These are phyloP conservation scores for Cheilosia urbana DNA, from an alignment of 2,888 invertebrate genomes.

Conservation along the genomic window DNA sequence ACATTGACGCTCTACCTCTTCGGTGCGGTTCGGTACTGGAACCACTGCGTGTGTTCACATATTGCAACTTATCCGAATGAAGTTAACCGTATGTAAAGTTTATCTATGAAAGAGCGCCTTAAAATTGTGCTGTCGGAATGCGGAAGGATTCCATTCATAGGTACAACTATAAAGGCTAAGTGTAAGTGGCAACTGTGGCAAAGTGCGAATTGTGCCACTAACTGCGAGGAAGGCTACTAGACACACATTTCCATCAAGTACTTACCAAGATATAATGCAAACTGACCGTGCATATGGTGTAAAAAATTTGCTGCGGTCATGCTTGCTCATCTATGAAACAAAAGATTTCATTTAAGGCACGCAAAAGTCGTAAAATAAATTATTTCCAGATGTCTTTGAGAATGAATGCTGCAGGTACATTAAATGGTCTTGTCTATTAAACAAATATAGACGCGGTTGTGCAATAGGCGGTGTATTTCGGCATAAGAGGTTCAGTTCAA, in stretches of 20 bases:
- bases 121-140: slow-evolving; percentile 47
- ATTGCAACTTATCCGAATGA: slow-evolving; percentile 29
- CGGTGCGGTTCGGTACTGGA: not conserved
- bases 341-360: slow-evolving; percentile 32
- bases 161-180: not conserved
- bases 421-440: too few relatives aligned
- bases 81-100: slow-evolving; percentile 39
- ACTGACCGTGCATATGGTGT: slow-evolving; percentile 51
- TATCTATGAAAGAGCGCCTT: slow-evolving; percentile 37
- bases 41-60: slow-evolving; percentile 43
- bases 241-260: slow-evolving; percentile 1
- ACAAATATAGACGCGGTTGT: too few relatives aligned
- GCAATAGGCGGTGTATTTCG: not conserved
- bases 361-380: slow-evolving; percentile 13
- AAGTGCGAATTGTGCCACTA: slow-evolving; percentile 46
- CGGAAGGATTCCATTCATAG: slow-evolving; percentile 58
- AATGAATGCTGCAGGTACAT: too few relatives aligned
- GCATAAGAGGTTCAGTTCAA: not conserved
- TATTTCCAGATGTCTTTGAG: too few relatives aligned
- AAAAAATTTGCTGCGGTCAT: slow-evolving; percentile 37
- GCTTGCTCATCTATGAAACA: slow-evolving; percentile 28
- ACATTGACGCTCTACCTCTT: slow-evolving; percentile 36
- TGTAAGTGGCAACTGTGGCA: slow-evolving; percentile 38
- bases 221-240: slow-evolving; percentile 2
- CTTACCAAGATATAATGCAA: slow-evolving; percentile 13